A percentile compares a stretch with the other conserved stretches of the same genome.
Evolutionary conservation across 2,888 invertebrate species (phyloP).

Genomic region (Pseudeuparius sepicola): DNA sequence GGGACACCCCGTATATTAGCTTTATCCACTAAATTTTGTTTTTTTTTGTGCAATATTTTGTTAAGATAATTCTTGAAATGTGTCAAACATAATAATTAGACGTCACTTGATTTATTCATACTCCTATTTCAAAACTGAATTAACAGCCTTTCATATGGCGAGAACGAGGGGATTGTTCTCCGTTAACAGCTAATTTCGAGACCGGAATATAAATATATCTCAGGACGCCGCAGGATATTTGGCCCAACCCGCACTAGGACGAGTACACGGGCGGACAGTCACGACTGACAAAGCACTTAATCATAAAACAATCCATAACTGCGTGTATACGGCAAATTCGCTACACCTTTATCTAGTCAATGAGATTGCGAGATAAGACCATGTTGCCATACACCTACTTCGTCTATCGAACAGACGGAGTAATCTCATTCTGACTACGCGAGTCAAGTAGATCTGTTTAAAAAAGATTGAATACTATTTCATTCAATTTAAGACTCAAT

Average conservation of each 20-base stretch:
- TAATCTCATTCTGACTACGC: too few relatives aligned
- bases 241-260: constrained; percentile 23
- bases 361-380: too few relatives aligned
- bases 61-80: too few relatives aligned
- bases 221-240: constrained; percentile 28
- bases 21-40: too few relatives aligned
- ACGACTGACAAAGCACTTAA: constrained; percentile 32
- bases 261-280: constrained; percentile 26
- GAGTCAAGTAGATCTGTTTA: too few relatives aligned
- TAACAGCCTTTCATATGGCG: constrained; percentile 1
- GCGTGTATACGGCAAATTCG: constrained; percentile 10
- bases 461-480: too few relatives aligned
- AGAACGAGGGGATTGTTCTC: not conserved
- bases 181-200: constrained; percentile 25
- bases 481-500: too few relatives aligned
- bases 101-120: constrained; percentile 1
- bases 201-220: constrained; percentile 31
- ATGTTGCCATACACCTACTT: too few relatives aligned
- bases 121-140: not conserved
- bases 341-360: constrained; percentile 12
- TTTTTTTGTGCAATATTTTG: too few relatives aligned
- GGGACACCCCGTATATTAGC: too few relatives aligned
- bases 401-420: too few relatives aligned
- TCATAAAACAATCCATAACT: constrained; percentile 31
- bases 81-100: too few relatives aligned